Base-by-base conservation (phyloP, 2,113 vertebrate genomes). In the Neotoma lepida region DNA sequence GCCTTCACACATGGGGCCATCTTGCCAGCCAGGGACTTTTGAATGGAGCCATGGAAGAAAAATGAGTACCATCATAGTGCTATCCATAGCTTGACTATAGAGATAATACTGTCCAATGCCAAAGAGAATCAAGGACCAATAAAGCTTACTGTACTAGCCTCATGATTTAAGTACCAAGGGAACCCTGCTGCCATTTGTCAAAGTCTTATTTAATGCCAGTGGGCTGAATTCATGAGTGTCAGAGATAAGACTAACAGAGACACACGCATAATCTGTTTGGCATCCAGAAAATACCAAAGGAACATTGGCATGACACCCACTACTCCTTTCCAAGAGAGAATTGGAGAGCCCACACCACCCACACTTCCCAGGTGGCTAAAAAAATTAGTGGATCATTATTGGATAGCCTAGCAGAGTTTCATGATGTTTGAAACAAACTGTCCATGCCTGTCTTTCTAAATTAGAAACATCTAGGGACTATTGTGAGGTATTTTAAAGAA, bases 341-440 rank as follows among this genome's bases (percentile, higher is more conserved):
- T 87, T 95, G 74, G 84, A 91, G 28, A 85, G 30, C 92, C 78
- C 78, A 93, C 90, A 92, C 88, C 88, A 89, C 95, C 96, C 92
- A 96, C 92, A 51, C 44, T 68, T 89, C 74, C 88, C 97, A 97
- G 94, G 95, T 96, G 95, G 95, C 91, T 92, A 46, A 76, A 95
- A 93, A 91, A 74, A n/a, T 70, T 71, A 88, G 49, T 13, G 22
- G 20, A 76, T 95, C 73, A 35, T 87, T 87, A 93, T 33, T 77
- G 70, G 17, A 41, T 28, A 80, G 56, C 56, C 70, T 87, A 39
- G 56, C 56, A 80, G 85, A 91, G 56, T 87, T 84, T 78, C 51
- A 20, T 39, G 63, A 63, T 82, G 68, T 89, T 95, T 90, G 78
- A 94, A 96, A 94, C 81, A 91, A 93, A 88, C 24, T 87, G 58